phyloP scores from a whole-genome alignment of 35 echinoderm and acorn worm species.

The Acanthaster planci region DNA sequence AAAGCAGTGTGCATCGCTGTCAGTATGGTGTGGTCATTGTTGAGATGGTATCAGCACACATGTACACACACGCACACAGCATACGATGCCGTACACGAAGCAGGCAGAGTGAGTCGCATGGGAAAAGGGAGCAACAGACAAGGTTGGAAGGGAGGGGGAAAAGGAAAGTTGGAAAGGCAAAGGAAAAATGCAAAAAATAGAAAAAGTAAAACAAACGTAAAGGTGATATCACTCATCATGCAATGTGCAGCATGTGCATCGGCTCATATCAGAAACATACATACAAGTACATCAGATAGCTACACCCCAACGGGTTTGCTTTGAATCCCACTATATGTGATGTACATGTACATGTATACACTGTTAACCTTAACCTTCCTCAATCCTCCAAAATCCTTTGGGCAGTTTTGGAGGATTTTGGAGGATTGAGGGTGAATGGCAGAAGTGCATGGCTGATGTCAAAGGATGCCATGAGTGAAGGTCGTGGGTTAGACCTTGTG shows the following conservation, averaged over 20 bases:
- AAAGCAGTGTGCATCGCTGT: constrained; percentile 73
- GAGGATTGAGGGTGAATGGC: too few relatives aligned
- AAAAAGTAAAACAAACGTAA: not conserved
- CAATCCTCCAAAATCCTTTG: too few relatives aligned
- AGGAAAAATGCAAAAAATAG: constrained; percentile 29
- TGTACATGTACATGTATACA: not conserved
- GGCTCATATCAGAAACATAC: not conserved
- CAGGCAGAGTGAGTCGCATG: not conserved
- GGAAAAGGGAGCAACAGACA: not conserved
- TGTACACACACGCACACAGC: too few relatives aligned
- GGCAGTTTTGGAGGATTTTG: too few relatives aligned
- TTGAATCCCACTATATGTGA: too few relatives aligned
- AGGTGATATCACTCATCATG: constrained; percentile 7
- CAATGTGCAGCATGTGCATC: not conserved
- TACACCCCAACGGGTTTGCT: too few relatives aligned
- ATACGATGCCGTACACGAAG: not conserved
- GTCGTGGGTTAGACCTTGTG: too few relatives aligned
- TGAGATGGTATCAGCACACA: not conserved
- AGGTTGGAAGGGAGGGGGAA: not conserved
- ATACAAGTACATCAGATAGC: too few relatives aligned
- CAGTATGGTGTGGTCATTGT: constrained; percentile 9
- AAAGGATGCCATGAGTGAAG: too few relatives aligned
- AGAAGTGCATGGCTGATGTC: too few relatives aligned
- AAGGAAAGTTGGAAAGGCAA: too few relatives aligned
- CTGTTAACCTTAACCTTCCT: too few relatives aligned